Evolutionary conservation across 2,113 vertebrate genomes (phyloP).

Genomic region (Campylomormyrus numenius): DNA sequence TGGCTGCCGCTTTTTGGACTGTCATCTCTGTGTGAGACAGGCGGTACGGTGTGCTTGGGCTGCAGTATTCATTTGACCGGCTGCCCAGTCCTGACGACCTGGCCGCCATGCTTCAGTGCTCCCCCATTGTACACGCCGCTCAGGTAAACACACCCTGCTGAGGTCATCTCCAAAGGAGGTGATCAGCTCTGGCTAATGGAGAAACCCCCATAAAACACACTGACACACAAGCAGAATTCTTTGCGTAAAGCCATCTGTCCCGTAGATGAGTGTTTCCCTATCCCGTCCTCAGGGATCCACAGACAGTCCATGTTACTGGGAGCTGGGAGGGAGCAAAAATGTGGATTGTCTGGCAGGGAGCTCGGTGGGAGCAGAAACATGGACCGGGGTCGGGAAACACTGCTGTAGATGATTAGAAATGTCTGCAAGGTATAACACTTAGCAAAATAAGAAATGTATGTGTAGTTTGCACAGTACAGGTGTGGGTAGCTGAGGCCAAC

Average conservation of each 20-base stretch:
- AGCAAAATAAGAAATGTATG: background rate
- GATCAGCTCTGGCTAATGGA: background rate
- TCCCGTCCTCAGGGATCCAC: background rate
- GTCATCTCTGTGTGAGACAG: conserved; percentile 37
- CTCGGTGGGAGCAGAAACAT: background rate
- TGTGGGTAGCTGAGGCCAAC: background rate
- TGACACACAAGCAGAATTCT: background rate
- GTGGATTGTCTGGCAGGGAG: background rate
- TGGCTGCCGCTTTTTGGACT: background rate
- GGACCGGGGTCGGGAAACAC: background rate
- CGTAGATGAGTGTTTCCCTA: background rate
- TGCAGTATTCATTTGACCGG: conserved; percentile 63
- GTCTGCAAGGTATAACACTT: background rate
- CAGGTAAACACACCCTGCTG: conserved; percentile 49
- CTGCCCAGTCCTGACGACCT: conserved; percentile 60
- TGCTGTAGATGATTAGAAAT: background rate
- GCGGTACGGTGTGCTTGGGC: conserved; percentile 64
- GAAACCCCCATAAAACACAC: background rate
- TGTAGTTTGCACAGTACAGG: background rate
- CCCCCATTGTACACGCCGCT: conserved; percentile 60
- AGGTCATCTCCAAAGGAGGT: background rate
- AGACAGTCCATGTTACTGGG: background rate
- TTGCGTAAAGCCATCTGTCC: background rate
- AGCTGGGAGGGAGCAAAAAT: background rate
- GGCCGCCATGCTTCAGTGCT: conserved; percentile 63